These are phyloP conservation scores for Ceratina calcarata DNA, from an alignment of 1,140 invertebrate genomes.

Conservation along the genomic window DNA sequence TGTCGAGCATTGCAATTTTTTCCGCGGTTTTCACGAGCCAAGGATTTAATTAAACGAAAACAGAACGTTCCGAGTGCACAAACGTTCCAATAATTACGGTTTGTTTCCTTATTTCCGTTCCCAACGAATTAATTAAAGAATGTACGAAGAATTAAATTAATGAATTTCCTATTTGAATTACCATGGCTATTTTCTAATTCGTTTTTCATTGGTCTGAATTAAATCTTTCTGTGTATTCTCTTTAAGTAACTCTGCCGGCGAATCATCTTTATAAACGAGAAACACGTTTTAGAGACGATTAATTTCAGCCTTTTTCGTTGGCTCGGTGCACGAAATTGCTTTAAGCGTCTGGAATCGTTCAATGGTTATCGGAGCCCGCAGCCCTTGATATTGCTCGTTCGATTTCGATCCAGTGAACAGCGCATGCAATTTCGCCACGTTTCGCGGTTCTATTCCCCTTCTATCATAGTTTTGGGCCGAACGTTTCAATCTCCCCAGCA, in stretches of 20 bases:
- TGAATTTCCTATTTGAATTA: no score
- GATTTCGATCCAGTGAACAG: conserved; percentile 13
- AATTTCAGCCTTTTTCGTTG: not conserved
- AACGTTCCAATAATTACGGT: no score
- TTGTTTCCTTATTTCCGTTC: no score
- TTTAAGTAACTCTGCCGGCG: no score
- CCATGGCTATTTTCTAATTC: no score
- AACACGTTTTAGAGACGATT: not conserved
- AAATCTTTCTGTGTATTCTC: no score
- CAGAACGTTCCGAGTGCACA: no score
- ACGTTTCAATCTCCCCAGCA: not conserved
- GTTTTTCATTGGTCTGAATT: no score
- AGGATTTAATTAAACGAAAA: not conserved
- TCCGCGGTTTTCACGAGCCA: not conserved
- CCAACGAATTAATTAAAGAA: no score
- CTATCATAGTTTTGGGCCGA: not conserved
- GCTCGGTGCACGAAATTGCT: not conserved
- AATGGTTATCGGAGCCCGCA: conserved; percentile 31
- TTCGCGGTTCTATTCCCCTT: not conserved
- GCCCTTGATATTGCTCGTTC: not conserved
- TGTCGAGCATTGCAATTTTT: not conserved
- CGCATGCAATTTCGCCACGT: conserved; percentile 7
- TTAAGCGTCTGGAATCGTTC: conserved; percentile 21
- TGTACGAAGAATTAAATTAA: no score
- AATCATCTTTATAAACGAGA: not conserved